Evolutionary conservation across 2,113 vertebrate genomes (phyloP).

Genomic region (Onychostruthus taczanowskii): DNA sequence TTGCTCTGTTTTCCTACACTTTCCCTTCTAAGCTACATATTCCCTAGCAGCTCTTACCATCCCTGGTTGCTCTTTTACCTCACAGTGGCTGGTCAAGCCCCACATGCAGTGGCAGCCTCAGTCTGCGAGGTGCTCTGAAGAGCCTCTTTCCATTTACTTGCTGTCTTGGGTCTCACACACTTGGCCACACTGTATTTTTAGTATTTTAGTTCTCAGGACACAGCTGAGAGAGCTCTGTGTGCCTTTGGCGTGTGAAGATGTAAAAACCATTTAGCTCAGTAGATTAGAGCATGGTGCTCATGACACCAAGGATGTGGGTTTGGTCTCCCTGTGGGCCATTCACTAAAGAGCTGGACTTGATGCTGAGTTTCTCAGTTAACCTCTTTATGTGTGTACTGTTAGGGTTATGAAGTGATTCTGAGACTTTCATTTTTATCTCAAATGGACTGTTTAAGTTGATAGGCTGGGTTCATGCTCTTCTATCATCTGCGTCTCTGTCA

Average conservation of each 20-base stretch:
- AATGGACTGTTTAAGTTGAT: not conserved
- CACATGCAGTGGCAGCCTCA: not conserved
- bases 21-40: not conserved
- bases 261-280: not conserved
- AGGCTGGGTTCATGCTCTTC: not conserved
- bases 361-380: not conserved
- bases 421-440: not conserved
- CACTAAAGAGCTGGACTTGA: not conserved
- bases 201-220: not conserved
- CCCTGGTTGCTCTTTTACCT: not conserved
- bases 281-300: not conserved
- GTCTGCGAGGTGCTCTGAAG: not conserved
- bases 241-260: not conserved
- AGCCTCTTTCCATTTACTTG: not conserved
- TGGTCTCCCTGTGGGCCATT: not conserved
- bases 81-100: not conserved
- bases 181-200: not conserved
- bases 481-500: not conserved
- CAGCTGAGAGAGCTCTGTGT: not conserved
- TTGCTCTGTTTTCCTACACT: not conserved
- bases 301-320: not conserved
- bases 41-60: not conserved
- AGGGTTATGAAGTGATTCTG: not conserved
- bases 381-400: not conserved
- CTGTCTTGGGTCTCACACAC: rapidly evolving